phyloP scores from a whole-genome alignment of 2,797 vertebrate species.

The Clangula hyemalis region DNA sequence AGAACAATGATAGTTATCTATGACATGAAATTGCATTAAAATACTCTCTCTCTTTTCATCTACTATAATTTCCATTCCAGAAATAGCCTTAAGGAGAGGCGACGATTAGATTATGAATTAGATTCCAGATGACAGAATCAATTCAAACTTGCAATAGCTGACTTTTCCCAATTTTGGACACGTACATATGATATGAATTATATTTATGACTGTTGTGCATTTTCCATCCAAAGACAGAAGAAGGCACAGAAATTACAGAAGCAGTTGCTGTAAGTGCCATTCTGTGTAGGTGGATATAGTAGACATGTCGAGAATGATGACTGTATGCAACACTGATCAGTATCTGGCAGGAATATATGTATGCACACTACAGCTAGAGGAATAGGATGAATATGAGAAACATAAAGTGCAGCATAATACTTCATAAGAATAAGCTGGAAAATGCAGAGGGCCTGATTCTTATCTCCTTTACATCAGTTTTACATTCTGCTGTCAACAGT shows the following conservation, averaged over 20 bases:
- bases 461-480: background rate
- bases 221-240: constrained; percentile 45
- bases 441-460: background rate
- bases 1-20: constrained; percentile 53
- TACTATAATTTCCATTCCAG: constrained; percentile 55
- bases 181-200: background rate
- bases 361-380: background rate
- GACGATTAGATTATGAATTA: constrained; percentile 50
- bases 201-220: constrained; percentile 51
- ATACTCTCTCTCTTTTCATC: constrained; percentile 53
- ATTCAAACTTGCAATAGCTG: constrained; percentile 37
- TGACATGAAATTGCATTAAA: constrained; percentile 58
- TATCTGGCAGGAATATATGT: background rate
- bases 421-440: constrained; percentile 2
- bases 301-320: constrained; percentile 8
- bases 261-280: background rate
- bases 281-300: constrained; percentile 8
- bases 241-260: constrained; percentile 49
- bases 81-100: constrained; percentile 58
- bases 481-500: background rate
- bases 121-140: constrained; percentile 55
- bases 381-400: background rate
- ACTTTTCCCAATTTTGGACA: constrained; percentile 48
- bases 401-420: background rate
- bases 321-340: background rate